Percentiles rank a stretch among this genome's conserved stretches.
phyloP scores from a whole-genome alignment of 1,140 invertebrate genomes.

The Holotrichia oblita region DNA sequence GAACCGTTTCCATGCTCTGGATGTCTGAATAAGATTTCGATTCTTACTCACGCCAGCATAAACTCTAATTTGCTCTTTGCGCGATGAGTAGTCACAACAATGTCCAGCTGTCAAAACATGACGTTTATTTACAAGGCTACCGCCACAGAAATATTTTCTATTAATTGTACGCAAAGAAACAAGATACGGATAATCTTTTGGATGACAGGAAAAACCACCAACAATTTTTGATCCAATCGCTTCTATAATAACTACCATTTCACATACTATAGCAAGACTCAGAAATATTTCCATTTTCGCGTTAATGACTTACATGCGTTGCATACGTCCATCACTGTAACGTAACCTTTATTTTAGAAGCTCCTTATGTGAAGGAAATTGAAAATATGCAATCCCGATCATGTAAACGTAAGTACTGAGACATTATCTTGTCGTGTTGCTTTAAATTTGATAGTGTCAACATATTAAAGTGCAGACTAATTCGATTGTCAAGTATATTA shows the following conservation, averaged over 20 bases:
- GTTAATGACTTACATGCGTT: neutral
- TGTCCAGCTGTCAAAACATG: neutral
- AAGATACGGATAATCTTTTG: slow-evolving; percentile 2
- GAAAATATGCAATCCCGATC: no score
- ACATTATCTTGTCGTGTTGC: no score
- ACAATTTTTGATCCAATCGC: neutral
- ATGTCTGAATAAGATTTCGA: neutral
- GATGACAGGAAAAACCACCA: neutral
- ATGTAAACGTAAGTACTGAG: no score
- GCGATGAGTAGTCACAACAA: neutral
- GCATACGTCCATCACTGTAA: no score
- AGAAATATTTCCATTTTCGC: neutral
- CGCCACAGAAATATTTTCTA: neutral
- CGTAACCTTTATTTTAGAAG: no score
- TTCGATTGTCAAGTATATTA: no score
- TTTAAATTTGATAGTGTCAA: no score
- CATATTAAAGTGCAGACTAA: no score
- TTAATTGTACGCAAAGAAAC: neutral
- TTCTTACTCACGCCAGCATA: neutral
- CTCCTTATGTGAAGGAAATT: no score
- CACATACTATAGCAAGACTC: neutral
- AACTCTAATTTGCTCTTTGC: neutral
- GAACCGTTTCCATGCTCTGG: neutral
- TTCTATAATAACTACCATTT: neutral
- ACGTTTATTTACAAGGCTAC: neutral